A percentile compares a stretch with the other conserved stretches of the same genome.
These are phyloP conservation scores for Holcopasites calliopsidis DNA, from an alignment of 1,140 invertebrate species.

Conservation along the genomic window DNA sequence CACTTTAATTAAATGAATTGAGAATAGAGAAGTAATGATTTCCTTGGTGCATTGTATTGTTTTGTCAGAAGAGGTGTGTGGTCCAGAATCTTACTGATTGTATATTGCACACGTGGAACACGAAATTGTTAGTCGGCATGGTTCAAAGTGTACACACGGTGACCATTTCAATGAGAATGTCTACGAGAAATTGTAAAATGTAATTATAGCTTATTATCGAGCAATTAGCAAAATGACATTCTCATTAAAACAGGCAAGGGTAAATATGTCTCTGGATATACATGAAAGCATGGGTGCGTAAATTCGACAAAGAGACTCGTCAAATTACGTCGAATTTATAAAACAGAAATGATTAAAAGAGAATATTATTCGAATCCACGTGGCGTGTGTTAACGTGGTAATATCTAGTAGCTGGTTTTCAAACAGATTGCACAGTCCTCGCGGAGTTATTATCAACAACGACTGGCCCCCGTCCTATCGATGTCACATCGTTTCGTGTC, in stretches of 20 bases:
- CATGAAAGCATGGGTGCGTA: background rate
- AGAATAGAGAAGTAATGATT: too few relatives aligned
- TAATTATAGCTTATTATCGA: too few relatives aligned
- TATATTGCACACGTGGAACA: conserved; percentile 24
- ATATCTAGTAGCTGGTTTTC: too few relatives aligned
- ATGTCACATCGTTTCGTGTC: conserved; percentile 48
- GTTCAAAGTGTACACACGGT: conserved; percentile 33
- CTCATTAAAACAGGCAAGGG: too few relatives aligned
- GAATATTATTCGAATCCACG: background rate
- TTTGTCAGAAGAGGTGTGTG: conserved; percentile 11
- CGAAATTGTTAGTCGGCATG: conserved; percentile 25
- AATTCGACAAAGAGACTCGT: background rate
- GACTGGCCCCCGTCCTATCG: conserved; percentile 46
- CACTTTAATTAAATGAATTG: too few relatives aligned
- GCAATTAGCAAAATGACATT: background rate
- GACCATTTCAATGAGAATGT: background rate
- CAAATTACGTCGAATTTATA: too few relatives aligned
- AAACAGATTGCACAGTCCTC: background rate
- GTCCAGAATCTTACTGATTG: background rate
- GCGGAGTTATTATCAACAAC: conserved; percentile 32
- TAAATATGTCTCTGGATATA: too few relatives aligned
- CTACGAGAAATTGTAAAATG: background rate
- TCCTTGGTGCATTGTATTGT: background rate
- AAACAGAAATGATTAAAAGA: background rate
- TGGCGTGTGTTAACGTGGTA: background rate